Percentiles rank a stretch among this genome's conserved stretches.
These are phyloP conservation scores for Ictalurus furcatus DNA, from an alignment of 2,113 vertebrate species.

Conservation along the genomic window DNA sequence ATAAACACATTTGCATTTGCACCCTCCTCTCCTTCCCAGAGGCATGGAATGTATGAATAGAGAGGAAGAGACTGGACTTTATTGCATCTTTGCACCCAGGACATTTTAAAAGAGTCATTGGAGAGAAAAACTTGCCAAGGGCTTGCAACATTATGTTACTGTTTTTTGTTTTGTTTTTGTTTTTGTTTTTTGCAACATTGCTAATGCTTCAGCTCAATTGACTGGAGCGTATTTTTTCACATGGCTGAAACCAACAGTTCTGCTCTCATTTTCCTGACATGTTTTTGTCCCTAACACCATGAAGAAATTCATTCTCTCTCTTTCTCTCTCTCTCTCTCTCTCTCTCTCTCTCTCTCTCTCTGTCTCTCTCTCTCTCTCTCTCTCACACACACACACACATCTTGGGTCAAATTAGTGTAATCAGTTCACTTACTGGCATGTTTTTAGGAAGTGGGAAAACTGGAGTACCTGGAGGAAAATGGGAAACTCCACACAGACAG, in stretches of 20 bases:
- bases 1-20: background rate
- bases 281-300: background rate
- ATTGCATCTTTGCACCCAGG: background rate
- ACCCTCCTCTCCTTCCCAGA: background rate
- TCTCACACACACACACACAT: background rate
- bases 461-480: background rate
- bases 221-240: background rate
- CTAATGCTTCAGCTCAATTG: background rate
- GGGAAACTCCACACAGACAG: background rate
- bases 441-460: background rate
- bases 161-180: no score
- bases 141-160: background rate
- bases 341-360: background rate
- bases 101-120: background rate
- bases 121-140: background rate
- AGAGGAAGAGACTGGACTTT: background rate
- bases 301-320: background rate
- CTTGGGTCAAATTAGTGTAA: background rate
- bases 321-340: background rate
- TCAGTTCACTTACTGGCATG: background rate
- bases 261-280: background rate
- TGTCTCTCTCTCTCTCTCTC: background rate
- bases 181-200: no score
- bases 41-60: background rate
- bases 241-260: background rate